A percentile compares a stretch with the other conserved stretches of the same genome.
These are phyloP conservation scores for Drosophila subpulchrella DNA, from an alignment of 1,140 invertebrate genomes.

Conservation along the genomic window DNA sequence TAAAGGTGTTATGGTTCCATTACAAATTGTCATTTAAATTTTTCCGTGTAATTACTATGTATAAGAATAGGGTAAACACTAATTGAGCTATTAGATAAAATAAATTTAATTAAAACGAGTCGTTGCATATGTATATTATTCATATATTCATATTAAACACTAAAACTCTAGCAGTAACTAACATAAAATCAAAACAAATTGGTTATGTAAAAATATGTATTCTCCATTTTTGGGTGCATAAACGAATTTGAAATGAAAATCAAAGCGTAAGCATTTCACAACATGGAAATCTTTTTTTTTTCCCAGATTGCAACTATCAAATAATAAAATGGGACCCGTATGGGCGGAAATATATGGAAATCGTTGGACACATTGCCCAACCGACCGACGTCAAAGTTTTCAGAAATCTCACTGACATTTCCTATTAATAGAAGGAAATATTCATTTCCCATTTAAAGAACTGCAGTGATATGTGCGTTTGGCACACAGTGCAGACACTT, in stretches of 20 bases:
- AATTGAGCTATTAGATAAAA: not conserved
- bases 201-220: no score
- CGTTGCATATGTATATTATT: not conserved
- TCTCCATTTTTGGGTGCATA: no score
- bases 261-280: not conserved
- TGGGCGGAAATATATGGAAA: conserved; percentile 2
- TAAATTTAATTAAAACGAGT: not conserved
- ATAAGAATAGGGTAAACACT: not conserved
- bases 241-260: not conserved
- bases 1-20: not conserved
- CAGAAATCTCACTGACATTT: conserved; percentile 9
- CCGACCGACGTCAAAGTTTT: conserved; percentile 16
- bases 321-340: not conserved
- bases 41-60: not conserved
- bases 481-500: not conserved
- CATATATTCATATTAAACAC: no score
- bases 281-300: not conserved
- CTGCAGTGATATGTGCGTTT: not conserved
- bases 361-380: conserved; percentile 6
- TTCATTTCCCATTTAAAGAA: conserved; percentile 22
- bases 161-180: no score
- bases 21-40: not conserved
- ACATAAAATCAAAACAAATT: no score
- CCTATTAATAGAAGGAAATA: conserved; percentile 18
- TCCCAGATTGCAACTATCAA: not conserved